These are phyloP conservation scores for Limulus polyphemus DNA, from an alignment of 2,888 invertebrate species.

Conservation along the genomic window DNA sequence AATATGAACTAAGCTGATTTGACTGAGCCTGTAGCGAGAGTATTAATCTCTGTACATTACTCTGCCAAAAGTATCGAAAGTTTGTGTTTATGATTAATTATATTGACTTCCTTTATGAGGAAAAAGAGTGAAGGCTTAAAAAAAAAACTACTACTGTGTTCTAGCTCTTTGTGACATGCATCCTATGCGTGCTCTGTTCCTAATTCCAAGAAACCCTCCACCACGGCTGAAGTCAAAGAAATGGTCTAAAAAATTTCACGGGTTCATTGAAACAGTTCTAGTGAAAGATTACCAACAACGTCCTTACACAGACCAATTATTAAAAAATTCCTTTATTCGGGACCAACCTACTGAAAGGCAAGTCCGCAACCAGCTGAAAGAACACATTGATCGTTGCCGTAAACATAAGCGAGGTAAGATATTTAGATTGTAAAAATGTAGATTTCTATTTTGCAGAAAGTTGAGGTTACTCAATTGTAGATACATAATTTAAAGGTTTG, in stretches of 20 bases:
- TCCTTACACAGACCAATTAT: conserved; percentile 92
- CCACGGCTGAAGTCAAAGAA: conserved; percentile 95
- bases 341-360: conserved; percentile 98
- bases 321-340: conserved; percentile 94
- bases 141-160: background rate
- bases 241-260: conserved; percentile 50
- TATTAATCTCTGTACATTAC: no score
- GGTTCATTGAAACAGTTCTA: conserved; percentile 95
- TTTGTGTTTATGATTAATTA: no score
- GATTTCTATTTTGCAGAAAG: no score
- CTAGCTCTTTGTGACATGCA: conserved; percentile 89
- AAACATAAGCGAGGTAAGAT: conserved; percentile 17
- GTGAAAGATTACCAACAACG: conserved; percentile 98
- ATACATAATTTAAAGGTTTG: no score
- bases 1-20: no score
- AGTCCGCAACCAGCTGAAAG: conserved; percentile 94
- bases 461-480: no score
- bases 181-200: conserved; percentile 97
- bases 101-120: no score
- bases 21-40: no score
- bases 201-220: conserved; percentile 95
- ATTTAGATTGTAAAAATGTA: no score
- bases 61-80: no score
- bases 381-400: conserved; percentile 76
- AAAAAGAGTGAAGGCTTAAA: background rate